phyloP scores from a whole-genome alignment of 2,888 invertebrate genomes.

The Cyclophora punctaria region DNA sequence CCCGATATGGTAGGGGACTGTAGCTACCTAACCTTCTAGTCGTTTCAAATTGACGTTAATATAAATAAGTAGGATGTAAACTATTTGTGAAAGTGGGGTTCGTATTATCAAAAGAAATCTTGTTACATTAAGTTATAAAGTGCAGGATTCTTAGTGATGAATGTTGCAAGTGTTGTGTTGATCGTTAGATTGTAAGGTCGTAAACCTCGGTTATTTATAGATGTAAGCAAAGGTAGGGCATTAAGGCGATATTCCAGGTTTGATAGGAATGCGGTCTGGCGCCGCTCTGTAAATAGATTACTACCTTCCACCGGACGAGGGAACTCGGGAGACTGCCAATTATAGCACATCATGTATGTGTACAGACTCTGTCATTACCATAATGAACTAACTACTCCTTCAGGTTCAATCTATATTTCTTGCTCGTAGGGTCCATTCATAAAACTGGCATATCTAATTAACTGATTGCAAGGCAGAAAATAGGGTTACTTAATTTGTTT shows the following conservation, averaged over 20 bases:
- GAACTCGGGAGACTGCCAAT: too few species aligned
- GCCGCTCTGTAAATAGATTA: conserved; percentile 61
- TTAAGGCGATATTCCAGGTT: conserved; percentile 59
- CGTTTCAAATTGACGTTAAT: conserved; percentile 46
- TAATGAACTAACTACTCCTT: too few species aligned
- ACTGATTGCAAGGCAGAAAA: too few species aligned
- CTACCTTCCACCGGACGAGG: conserved; percentile 28
- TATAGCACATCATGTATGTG: too few species aligned
- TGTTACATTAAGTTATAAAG: neutral
- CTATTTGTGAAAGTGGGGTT: conserved; percentile 54
- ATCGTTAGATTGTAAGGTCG: conserved; percentile 27
- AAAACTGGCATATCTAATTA: too few species aligned
- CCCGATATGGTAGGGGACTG: conserved; percentile 43
- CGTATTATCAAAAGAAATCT: conserved; percentile 28
- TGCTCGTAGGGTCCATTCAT: too few species aligned
- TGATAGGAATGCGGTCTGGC: conserved; percentile 67
- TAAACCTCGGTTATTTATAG: conserved; percentile 57
- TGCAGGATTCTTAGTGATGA: neutral
- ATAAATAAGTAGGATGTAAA: conserved; percentile 59
- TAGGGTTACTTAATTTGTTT: too few species aligned
- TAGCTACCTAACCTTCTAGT: conserved; percentile 44
- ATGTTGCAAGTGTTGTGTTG: conserved; percentile 4
- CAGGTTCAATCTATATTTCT: too few species aligned
- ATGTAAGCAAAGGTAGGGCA: conserved; percentile 42
- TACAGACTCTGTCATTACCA: too few species aligned